These are phyloP conservation scores for Lophura swinhoii DNA, from an alignment of 2,797 vertebrate genomes.

Conservation along the genomic window DNA sequence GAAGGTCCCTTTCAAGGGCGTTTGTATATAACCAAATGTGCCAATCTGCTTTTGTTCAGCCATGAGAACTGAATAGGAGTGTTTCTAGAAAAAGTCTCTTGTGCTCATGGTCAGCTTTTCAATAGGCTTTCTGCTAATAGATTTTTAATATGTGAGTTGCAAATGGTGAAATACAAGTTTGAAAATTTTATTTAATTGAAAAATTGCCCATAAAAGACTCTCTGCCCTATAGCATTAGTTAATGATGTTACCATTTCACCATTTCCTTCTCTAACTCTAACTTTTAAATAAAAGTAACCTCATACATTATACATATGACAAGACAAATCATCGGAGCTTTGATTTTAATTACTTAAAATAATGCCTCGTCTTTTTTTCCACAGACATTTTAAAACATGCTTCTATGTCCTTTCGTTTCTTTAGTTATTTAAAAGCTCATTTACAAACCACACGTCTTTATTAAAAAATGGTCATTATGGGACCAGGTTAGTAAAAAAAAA, in stretches of 20 bases:
- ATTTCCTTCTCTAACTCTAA: slow-evolving; percentile 6
- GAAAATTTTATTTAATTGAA: slow-evolving; percentile 53
- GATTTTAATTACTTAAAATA: slow-evolving; percentile 25
- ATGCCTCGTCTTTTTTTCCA: not conserved
- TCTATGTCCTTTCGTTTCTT: not conserved
- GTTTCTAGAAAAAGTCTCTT: slow-evolving; percentile 71
- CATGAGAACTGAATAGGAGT: slow-evolving; percentile 73
- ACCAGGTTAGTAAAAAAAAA: not conserved
- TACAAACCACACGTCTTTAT: slow-evolving; percentile 14
- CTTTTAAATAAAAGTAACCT: slow-evolving; percentile 16
- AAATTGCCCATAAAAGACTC: slow-evolving; percentile 15
- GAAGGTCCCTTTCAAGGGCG: slow-evolving; percentile 33
- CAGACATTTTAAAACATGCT: slow-evolving; percentile 7
- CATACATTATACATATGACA: slow-evolving; percentile 17
- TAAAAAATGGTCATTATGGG: not conserved
- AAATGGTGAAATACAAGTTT: slow-evolving; percentile 16
- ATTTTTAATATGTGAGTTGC: slow-evolving; percentile 69
- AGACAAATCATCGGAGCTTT: slow-evolving; percentile 39
- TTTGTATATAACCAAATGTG: slow-evolving; percentile 71
- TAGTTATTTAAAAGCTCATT: slow-evolving; percentile 8
- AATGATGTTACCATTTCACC: not conserved
- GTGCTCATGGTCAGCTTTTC: slow-evolving; percentile 57
- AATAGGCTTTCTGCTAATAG: slow-evolving; percentile 68
- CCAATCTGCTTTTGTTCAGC: slow-evolving; percentile 75
- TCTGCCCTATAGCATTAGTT: slow-evolving; percentile 19